These are phyloP conservation scores for Porites evermanni DNA, from an alignment of 92 coral and sea anemone species.

Conservation along the genomic window DNA sequence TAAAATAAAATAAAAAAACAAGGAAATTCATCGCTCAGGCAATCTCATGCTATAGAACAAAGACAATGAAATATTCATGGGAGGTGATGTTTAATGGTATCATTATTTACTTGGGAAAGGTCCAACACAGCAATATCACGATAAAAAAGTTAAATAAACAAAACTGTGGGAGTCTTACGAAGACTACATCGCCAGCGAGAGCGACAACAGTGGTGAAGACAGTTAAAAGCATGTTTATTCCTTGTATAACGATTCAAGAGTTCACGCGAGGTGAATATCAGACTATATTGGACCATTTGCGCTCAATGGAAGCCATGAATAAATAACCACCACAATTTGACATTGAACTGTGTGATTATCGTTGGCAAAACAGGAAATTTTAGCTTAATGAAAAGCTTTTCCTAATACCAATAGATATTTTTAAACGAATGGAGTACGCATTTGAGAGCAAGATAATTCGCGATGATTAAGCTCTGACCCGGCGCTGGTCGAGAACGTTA, in stretches of 20 bases:
- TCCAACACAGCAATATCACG: slow-evolving; percentile 10
- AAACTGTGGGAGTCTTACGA: not conserved
- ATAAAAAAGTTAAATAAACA: not conserved
- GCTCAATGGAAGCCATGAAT: slow-evolving; percentile 36
- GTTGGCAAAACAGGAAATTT: slow-evolving; percentile 43
- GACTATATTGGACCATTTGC: slow-evolving; percentile 42
- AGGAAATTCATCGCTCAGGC: slow-evolving; percentile 32
- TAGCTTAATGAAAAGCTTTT: slow-evolving; percentile 48
- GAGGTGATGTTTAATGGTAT: slow-evolving; percentile 48
- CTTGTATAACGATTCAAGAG: slow-evolving; percentile 27
- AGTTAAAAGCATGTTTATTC: slow-evolving; percentile 27
- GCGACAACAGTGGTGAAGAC: not conserved
- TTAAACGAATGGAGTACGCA: slow-evolving; percentile 33
- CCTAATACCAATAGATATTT: slow-evolving; percentile 27
- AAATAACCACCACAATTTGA: slow-evolving; percentile 44
- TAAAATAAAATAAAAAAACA: not conserved
- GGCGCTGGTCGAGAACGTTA: slow-evolving; percentile 10
- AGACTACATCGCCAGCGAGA: not conserved
- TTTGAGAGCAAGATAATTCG: slow-evolving; percentile 29
- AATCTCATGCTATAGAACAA: slow-evolving; percentile 53
- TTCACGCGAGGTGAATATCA: slow-evolving; percentile 48
- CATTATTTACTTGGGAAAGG: slow-evolving; percentile 31
- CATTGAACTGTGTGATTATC: slow-evolving; percentile 53
- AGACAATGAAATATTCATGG: slow-evolving; percentile 62
- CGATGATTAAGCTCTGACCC: slow-evolving; percentile 20